Base-by-base conservation (phyloP, 2,797 vertebrate genomes). In the Nyctibius grandis region DNA sequence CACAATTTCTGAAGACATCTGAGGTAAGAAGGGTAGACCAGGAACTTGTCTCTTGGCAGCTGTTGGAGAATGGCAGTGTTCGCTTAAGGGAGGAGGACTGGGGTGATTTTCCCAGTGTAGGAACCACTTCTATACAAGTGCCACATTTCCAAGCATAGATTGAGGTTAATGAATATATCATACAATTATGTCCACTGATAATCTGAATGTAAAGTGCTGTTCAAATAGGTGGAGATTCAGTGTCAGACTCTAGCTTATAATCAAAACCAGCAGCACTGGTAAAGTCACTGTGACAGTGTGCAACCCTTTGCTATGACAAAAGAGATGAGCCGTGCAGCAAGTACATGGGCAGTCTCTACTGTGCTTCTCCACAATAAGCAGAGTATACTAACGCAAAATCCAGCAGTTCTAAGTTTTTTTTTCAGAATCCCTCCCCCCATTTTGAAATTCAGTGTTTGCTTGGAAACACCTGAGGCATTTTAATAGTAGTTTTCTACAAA, bases 301-400 rank as follows among this genome's bases (percentile, higher is more conserved):
- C 28, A 57, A 47, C 20, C 8, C 15, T 47, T 70, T 57, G 21
- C 56, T 45, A 28, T 42, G 50, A 48, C 42, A 75, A 77, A 83
- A 84, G 44, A 85, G 40, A 51, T 45, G 25, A 92, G 47, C 29
- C 51, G 56, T 2, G 14, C 38, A 81, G 60, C 26, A 69, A 61
- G n/a, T 38, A 67, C 63, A 40, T 0, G 6, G 40, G 26, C 63
- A 82, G 25, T 21, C 42, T 93, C 80, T 84, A 15, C 56, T 85
- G 91, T 80, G 83, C 88, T 87, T 90, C 85, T 95, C 77, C 80
- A 84, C 74, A 74, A 60, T 14, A 73, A 83, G 44, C 53, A 77
- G 53, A 93, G 50, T 17, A 72, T 23, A 26, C 16, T n/a, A 57
- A 69, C 19, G 11, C 22, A 83, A 91, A 91, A 69, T 68, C n/a